phyloP scores from a whole-genome alignment of 2,797 vertebrate species.

The Sebastes flavidus region DNA sequence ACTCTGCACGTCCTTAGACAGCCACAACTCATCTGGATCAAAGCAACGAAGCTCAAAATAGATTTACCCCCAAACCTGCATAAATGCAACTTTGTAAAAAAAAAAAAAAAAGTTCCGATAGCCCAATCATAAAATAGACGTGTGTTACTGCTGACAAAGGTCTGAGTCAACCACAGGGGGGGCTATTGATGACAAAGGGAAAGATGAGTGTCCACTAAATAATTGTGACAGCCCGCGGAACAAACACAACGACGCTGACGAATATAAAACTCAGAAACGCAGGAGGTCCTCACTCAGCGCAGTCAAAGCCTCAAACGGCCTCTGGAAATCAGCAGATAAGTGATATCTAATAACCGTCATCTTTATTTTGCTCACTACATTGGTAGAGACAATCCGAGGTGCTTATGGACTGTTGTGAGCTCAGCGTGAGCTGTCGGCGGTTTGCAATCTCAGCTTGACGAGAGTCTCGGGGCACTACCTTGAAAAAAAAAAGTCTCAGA shows the following conservation, averaged over 20 bases:
- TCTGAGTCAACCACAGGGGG: slow-evolving; percentile 59
- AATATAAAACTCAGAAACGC: slow-evolving; percentile 38
- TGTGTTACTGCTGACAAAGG: slow-evolving; percentile 48
- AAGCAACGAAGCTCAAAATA: slow-evolving; percentile 40
- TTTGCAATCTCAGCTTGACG: slow-evolving; percentile 53
- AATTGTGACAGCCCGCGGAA: slow-evolving; percentile 60
- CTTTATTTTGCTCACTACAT: slow-evolving; percentile 51
- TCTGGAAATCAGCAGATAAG: slow-evolving; percentile 64
- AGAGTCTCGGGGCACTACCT: slow-evolving; percentile 49
- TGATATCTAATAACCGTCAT: slow-evolving; percentile 69
- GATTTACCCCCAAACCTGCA: slow-evolving; percentile 28
- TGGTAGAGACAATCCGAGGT: slow-evolving; percentile 54
- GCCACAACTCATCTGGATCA: slow-evolving; percentile 51
- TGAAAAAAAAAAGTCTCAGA: slow-evolving; percentile 35
- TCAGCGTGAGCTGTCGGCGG: slow-evolving; percentile 60
- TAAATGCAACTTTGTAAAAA: slow-evolving; percentile 36
- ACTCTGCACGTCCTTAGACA: slow-evolving; percentile 8
- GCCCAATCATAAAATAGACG: slow-evolving; percentile 24
- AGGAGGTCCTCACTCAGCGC: slow-evolving; percentile 38
- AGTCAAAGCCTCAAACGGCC: slow-evolving; percentile 44
- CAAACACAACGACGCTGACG: slow-evolving; percentile 52
- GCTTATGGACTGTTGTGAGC: slow-evolving; percentile 60
- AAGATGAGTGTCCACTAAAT: slow-evolving; percentile 61
- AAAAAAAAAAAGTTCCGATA: slow-evolving; percentile 1
- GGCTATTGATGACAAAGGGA: slow-evolving; percentile 58